Evolutionary conservation across 1,140 invertebrate species (phyloP).

Genomic region (Diachasmimorpha longicaudata): DNA sequence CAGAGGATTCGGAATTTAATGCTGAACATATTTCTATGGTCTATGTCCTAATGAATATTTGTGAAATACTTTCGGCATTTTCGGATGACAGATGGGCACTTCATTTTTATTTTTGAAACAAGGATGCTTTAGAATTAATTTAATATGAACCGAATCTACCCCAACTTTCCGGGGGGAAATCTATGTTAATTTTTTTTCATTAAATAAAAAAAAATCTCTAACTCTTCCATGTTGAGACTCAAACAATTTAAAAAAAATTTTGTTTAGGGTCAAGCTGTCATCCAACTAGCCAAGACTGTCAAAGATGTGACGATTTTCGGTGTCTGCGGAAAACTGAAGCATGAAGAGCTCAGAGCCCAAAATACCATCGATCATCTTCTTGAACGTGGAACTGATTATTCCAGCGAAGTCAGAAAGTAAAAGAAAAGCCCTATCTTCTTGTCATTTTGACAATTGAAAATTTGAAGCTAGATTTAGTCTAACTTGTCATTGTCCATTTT

Average conservation of each 20-base stretch:
- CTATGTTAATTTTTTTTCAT: too few relatives aligned
- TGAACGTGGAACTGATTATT: constrained; percentile 80
- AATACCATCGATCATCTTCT: constrained; percentile 78
- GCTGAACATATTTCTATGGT: too few relatives aligned
- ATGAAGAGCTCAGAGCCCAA: constrained; percentile 76
- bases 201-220: too few relatives aligned
- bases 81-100: too few relatives aligned
- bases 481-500: constrained; percentile 25
- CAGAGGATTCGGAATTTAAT: background rate
- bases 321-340: constrained; percentile 84
- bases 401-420: constrained; percentile 84
- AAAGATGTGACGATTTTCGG: constrained; percentile 83
- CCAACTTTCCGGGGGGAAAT: too few relatives aligned
- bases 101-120: too few relatives aligned
- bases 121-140: too few relatives aligned
- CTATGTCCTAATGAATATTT: constrained; percentile 19
- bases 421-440: constrained; percentile 32
- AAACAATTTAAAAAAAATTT: too few relatives aligned
- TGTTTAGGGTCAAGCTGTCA: constrained; percentile 80
- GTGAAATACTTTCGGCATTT: too few relatives aligned
- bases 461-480: too few relatives aligned
- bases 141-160: too few relatives aligned
- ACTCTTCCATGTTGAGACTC: too few relatives aligned
- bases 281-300: constrained; percentile 82
- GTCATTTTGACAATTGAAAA: background rate